Evolutionary conservation across 2,113 vertebrate species (phyloP), one percentile per base, ranked within the genome.

Genomic region (Erythrocercus mccallii): DNA sequence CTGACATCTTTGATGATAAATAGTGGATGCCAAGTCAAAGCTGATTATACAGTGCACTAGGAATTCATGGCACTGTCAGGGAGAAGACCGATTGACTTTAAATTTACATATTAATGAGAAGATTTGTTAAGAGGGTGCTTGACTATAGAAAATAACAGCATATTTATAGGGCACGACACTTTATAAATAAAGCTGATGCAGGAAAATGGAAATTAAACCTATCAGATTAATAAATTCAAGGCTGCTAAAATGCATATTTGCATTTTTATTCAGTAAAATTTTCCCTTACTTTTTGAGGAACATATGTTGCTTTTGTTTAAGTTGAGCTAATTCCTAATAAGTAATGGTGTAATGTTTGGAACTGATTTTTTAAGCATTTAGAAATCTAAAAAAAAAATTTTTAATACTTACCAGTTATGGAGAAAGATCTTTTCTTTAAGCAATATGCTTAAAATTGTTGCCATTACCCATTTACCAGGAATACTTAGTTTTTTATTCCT

Each of bases 31-130:
- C 98, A 98, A 99, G 99, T 99, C 99, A 99, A 98, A 99, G 98
- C 98, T 98, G 98, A 99, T 99, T 99, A 99, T 98, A 99, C 99
- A 99, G 98, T 97, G 98, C 98, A 97, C 97, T 98, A 98, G 98
- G 98, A 99, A 99, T 99, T 99, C 98, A 98, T 98, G 97, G 98
- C 88, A 98, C 98, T 98, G 99, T 99, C 98, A 98, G 98, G 95
- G 92, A 98, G 98, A 99, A 99, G 99, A 99, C 98, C 98, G 98
- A 99, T 99, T 99, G 99, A 99, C 99, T 99, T 99, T 98, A 99
- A 98, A 99, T 99, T 99, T 99, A 99, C 99, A 99, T 99, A 99
- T 99, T 99, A 99, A 99, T 99, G 99, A 99, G 99, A 98, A 99
- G 99, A 99, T 99, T 99, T 99, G 99, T 99, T 99, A 99, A 99